Base-by-base conservation (phyloP, 2,888 invertebrate genomes). In the Xanthorhoe spadicearia region DNA sequence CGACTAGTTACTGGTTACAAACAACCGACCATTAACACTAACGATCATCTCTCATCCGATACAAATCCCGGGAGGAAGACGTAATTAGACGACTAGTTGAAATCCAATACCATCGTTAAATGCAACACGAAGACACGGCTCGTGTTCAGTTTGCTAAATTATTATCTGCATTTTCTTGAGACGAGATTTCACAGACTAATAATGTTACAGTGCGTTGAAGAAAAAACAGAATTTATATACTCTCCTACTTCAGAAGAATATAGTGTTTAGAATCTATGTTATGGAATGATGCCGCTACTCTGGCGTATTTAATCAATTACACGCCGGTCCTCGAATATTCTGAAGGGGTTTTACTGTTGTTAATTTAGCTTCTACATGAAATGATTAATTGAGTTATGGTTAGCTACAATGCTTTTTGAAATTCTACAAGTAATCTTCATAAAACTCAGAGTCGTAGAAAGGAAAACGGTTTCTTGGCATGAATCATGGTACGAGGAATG, bases 1-100 rank as follows among this genome's bases (percentile, higher is more conserved):
- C 75, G 74, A 83, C 81, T 80, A 79, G 83, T 83, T 82, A 77
- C 70, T 80, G 79, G 83, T 83, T 82, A 77, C 70, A 73, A 79
- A 77, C 75, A 79, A 79, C 77, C 77, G 64, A 75, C 77, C 73
- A 81, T 82, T 80, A 83, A 76, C 72, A 67, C 74, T 59, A 70
- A 72, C 73, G 72, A 79, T 74, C 73, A 74, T 77, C 73, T 70
- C 70, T 74, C 74, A 74, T 75, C 77, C 70, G 73, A 74, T 75
- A 77, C 74, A 69, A 64, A 72, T 69, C 68, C 73, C 70, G 61
- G 76, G 76, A 79, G 76, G 78, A 80, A 78, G 68, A 75, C 69
- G 73, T 78, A 77, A 79, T 81, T 78, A 75, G 62, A 74, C 65
- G 66, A 70, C 70, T 54, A 57, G 67, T 70, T 69, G 69, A 71